A percentile compares a stretch with the other conserved stretches of the same genome.
These are phyloP conservation scores for Contarinia nasturtii DNA, from an alignment of 1,140 invertebrate genomes.

Conservation along the genomic window DNA sequence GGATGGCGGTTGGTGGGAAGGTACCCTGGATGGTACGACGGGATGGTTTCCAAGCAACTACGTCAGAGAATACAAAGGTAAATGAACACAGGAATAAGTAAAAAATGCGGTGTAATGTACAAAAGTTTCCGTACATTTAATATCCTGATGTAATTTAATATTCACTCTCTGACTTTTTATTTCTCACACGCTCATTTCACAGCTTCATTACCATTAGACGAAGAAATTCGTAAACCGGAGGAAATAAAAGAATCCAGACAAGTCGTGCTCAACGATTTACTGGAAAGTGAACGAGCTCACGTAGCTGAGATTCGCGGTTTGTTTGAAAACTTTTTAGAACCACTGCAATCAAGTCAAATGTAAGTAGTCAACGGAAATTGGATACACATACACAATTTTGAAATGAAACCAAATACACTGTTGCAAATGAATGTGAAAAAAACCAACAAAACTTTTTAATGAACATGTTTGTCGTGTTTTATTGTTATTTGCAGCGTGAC, in stretches of 20 bases:
- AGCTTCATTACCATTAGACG: conserved; percentile 28
- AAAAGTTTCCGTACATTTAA: not conserved
- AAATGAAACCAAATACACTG: too few relatives aligned
- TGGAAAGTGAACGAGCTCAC: conserved; percentile 80
- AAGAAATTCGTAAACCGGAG: conserved; percentile 35
- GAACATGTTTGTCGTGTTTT: conserved; percentile 1
- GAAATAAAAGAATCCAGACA: conserved; percentile 55
- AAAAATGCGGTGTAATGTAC: not conserved
- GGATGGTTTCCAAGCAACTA: conserved; percentile 99
- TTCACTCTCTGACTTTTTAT: conserved; percentile 6
- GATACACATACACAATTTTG: too few relatives aligned
- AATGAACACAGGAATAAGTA: not conserved
- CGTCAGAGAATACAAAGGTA: conserved; percentile 69
- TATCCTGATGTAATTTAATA: not conserved
- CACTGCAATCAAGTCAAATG: conserved; percentile 67
- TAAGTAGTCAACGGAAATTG: conserved; percentile 27
- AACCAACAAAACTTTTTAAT: not conserved
- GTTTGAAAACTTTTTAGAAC: conserved; percentile 64
- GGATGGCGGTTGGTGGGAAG: conserved; percentile 96
- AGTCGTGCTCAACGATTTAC: conserved; percentile 79
- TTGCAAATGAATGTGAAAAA: too few relatives aligned
- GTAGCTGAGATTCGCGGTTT: conserved; percentile 73
- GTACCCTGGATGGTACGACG: conserved; percentile 80
- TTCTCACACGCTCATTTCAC: conserved; percentile 26
- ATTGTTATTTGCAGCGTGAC: conserved; percentile 43